Evolutionary conservation across 2,797 vertebrate species (phyloP), one percentile per base, ranked within the genome.

Genomic region (Anguilla obscura): DNA sequence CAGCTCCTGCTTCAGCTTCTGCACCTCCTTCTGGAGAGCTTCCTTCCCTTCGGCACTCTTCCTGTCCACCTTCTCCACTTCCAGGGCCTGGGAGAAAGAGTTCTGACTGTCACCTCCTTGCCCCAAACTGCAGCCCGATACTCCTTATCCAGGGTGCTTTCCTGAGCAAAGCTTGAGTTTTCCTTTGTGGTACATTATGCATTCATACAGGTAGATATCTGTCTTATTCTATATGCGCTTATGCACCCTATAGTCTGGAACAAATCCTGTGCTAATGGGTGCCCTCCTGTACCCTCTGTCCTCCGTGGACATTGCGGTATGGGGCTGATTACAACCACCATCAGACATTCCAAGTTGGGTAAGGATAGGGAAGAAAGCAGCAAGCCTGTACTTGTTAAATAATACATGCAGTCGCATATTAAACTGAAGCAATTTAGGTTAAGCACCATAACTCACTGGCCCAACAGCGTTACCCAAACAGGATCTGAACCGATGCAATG

Each of bases 1-100:
- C 90, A 98, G 93, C 85, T 98, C 96, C 85, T 88, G 92, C 90
- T 93, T 94, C 92, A 98, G 94, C 85, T 89, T 94, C 89, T 96
- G 93, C 89, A 95, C 89, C 89, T 99, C 96, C 90, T 94, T 90
- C 91, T 93, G 94, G 87, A 98, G 90, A 58, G 94, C 94, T 86
- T 96, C 93, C 86, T 96, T 96, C 91, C 92, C 93, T 89, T 87
- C 87, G 87, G 94, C 92, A 85, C 86, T 91, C 1, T 87, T 86
- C 89, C 90, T 92, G 84, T 95, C 94, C 2, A 91, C 88, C 83
- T 86, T 58, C 21, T 24, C 93, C 30, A 94, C 91, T 30, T 91
- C 54, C 6, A 96, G 91, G 74, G 94, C 90, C 96, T 96, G 85
- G 71, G 6, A 92, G 40, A 45, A 90, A 89, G 2, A 16, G 88